phyloP scores from a whole-genome alignment of 1,140 invertebrate species.

The Augochlora pura region DNA sequence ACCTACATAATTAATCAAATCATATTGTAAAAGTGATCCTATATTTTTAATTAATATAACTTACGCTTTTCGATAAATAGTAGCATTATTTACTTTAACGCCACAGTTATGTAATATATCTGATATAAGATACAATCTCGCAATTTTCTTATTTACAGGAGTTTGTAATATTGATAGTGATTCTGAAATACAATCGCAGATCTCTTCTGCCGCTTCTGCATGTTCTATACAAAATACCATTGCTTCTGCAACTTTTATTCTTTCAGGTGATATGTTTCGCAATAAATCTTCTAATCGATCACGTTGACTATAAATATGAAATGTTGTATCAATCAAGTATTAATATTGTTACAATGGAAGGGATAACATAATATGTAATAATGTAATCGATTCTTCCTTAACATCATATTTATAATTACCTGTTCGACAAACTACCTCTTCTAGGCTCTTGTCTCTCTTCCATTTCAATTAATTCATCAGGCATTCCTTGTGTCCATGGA shows the following conservation, averaged over 20 bases:
- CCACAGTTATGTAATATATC: constrained; percentile 99
- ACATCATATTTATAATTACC: constrained; percentile 70
- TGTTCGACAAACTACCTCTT: constrained; percentile 87
- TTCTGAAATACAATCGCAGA: constrained; percentile 94
- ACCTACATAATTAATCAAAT: not conserved
- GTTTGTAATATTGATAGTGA: constrained; percentile 91
- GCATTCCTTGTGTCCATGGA: constrained; percentile 95
- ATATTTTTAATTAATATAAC: constrained; percentile 63
- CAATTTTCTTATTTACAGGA: constrained; percentile 94
- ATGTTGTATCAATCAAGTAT: constrained; percentile 8
- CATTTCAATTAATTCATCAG: constrained; percentile 88
- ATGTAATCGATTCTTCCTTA: not conserved
- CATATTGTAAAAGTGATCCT: not conserved
- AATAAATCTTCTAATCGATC: constrained; percentile 96
- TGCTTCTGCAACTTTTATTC: constrained; percentile 92
- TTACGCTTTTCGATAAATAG: constrained; percentile 94
- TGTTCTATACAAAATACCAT: constrained; percentile 99
- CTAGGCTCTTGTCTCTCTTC: constrained; percentile 86
- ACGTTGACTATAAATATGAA: constrained; percentile 84
- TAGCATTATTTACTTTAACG: constrained; percentile 98
- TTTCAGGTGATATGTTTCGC: constrained; percentile 92
- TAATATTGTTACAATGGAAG: not conserved
- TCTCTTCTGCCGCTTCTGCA: constrained; percentile 97
- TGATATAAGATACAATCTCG: constrained; percentile 96
- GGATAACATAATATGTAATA: not conserved